These are phyloP conservation scores for Piaya cayana DNA, from an alignment of 2,113 vertebrate genomes.

Conservation along the genomic window DNA sequence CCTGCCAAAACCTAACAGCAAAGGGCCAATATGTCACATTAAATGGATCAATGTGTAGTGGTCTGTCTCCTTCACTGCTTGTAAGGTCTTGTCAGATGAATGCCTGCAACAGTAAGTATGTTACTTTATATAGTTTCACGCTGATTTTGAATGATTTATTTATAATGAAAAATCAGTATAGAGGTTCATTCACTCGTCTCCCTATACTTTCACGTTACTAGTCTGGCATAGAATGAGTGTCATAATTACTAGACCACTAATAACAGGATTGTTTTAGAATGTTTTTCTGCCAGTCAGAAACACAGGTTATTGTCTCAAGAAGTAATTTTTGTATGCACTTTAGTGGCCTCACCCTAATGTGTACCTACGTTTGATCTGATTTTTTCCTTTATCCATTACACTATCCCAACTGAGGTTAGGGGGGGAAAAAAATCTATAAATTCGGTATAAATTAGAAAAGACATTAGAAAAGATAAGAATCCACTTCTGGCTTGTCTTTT, in stretches of 20 bases:
- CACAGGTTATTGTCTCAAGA: not conserved
- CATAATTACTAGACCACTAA: not conserved
- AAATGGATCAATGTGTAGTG: constrained; percentile 71
- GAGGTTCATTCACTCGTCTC: not conserved
- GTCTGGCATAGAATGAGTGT: not conserved
- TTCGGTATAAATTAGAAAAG: not conserved
- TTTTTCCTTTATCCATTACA: not conserved
- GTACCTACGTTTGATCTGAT: not conserved
- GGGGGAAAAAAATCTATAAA: not conserved
- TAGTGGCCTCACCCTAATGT: not conserved
- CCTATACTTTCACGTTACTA: not conserved
- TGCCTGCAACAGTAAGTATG: constrained; percentile 85
- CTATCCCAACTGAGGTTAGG: not conserved
- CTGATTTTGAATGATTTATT: not conserved
- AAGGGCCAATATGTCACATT: constrained; percentile 77
- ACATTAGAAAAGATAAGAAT: constrained; percentile 8
- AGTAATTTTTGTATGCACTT: not conserved
- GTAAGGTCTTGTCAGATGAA: constrained; percentile 84
- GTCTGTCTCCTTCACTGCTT: constrained; percentile 73
- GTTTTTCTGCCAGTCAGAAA: not conserved
- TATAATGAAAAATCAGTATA: not conserved
- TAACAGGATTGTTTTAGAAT: not conserved
- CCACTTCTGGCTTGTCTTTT: not conserved
- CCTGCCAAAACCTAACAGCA: constrained; percentile 80
- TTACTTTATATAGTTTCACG: not conserved